Base-by-base conservation (phyloP, 1,140 invertebrate genomes). In the Drosophila kikkawai region DNA sequence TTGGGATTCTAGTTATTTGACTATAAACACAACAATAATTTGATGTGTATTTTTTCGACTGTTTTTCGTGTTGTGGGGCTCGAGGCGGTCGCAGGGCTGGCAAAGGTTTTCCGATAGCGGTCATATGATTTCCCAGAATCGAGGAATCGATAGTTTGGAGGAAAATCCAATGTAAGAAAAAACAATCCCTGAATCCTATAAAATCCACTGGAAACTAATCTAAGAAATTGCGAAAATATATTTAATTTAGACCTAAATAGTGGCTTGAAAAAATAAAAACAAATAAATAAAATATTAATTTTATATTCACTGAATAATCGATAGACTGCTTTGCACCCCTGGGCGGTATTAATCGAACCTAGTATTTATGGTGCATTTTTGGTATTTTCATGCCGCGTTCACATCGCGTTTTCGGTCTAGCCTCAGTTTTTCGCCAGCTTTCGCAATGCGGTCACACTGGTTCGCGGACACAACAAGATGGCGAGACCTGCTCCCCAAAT, bases 381-480 rank as follows among this genome's bases (percentile, higher is more conserved):
- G 70, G 67, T 73, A 73, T 73, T 73, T 73, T 73, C 13, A n/a
- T 19, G n/a, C 32, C 22, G 22, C 56, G 44, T 73, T 34, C 37
- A 29, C 32, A 9, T 75, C 39, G 70, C 50, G 59, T 47, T 75
- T 63, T 59, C 29, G 50, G 34, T 1, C 15, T 12, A 53, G 22
- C 36, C 53, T 85, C 47, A 86, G 82, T 82, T 59, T 48, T 53
- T 81, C 44, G 77, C 67, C 44, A 63, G n/a, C 81, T 80, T 77
- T 79, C 51, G 73, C 71, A 75, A 76, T 76, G 73, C 71, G 73
- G 74, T 66, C 75, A 82, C 82, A 85, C 69, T 86, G 61, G 79
- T 86, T 75, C 79, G 70, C 58, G 83, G 74, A 82, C 83, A 86
- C 82, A 86, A 86, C 82, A 85, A 85, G 82, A 86, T 85, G 82